Evolutionary conservation across 2,797 vertebrate genomes (phyloP).

Genomic region (Poecilia picta): DNA sequence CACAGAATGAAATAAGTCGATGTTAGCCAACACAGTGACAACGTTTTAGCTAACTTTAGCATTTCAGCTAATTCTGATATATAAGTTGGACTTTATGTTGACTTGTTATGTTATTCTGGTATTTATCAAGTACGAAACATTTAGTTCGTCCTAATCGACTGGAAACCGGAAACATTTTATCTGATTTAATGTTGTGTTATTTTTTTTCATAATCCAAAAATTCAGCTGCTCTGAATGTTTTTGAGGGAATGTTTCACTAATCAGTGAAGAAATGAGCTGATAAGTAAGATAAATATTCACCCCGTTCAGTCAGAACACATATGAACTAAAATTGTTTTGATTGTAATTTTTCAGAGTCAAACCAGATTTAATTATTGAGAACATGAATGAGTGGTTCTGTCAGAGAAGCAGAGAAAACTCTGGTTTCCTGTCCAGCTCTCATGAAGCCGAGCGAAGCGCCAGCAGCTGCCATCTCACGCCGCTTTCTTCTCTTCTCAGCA

Average conservation of each 20-base stretch:
- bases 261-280: neutral
- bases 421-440: slow-evolving; percentile 18
- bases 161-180: no score
- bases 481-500: slow-evolving; percentile 25
- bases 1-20: no score
- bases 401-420: slow-evolving; percentile 26
- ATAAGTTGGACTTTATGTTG: no score
- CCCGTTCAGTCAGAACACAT: neutral
- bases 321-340: neutral
- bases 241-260: neutral
- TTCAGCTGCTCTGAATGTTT: neutral
- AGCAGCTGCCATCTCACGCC: slow-evolving; percentile 3
- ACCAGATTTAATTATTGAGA: slow-evolving; percentile 25
- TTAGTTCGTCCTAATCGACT: no score
- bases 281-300: neutral
- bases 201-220: neutral
- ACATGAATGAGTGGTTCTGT: slow-evolving; percentile 25
- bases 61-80: no score
- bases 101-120: no score
- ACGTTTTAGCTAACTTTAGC: no score
- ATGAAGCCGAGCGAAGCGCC: slow-evolving; percentile 19
- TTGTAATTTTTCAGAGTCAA: slow-evolving; percentile 19
- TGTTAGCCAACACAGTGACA: no score
- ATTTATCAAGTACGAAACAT: no score
- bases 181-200: no score